Base-by-base conservation (phyloP, 2,888 invertebrate genomes). In the Ephialtes manifestator region DNA sequence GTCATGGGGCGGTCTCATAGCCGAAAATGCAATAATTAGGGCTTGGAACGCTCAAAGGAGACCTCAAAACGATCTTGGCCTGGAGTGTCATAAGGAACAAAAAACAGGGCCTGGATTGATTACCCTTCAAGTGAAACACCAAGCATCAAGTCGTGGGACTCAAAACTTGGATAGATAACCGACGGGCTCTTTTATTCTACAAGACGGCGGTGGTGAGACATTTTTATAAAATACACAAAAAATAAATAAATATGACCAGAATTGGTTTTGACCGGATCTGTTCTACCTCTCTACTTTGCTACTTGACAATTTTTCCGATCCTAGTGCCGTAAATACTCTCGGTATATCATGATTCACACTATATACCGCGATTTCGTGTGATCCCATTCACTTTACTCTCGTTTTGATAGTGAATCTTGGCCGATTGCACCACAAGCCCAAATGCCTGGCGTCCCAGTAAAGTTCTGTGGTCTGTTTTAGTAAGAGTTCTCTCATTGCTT, bases 401-500 rank as follows among this genome's bases (percentile, higher is more conserved):
- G 55, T 20, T 48, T 39, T 18, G 72, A 18, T 28, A 51, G 28
- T 39, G 43, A 83, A 83, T 60, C 39, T 11, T 28, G 18, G 60
- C 18, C 8, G 55, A 70, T 60, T 10, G 53, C 46, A 80, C 53
- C 70, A 55, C 70, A 20, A 79, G 67, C 68, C 31, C 51, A 70
- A 60, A 15, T 31, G 35, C 31, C 63, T 71, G n/a, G 43, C 13
- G 24, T 75, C 63, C 43, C 13, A 24, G 18, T 20, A 39, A 85
- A 87, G 88, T 85, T 81, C 15, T 58, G 58, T 58, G 28, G 1
- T 86, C 89, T 85, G 84, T 89, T 88, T 88, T 87, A 86, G 83
- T 88, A 80, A 87, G 84, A 87, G 87, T 76, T 67, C 88, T 89
- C 89, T 92, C 92, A 92, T 92, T 92, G 91, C 91, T 91, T 90